Evolutionary conservation across 2,888 invertebrate species (phyloP), one percentile per base, ranked within the genome.

Genomic region (Ophion obscuratus): DNA sequence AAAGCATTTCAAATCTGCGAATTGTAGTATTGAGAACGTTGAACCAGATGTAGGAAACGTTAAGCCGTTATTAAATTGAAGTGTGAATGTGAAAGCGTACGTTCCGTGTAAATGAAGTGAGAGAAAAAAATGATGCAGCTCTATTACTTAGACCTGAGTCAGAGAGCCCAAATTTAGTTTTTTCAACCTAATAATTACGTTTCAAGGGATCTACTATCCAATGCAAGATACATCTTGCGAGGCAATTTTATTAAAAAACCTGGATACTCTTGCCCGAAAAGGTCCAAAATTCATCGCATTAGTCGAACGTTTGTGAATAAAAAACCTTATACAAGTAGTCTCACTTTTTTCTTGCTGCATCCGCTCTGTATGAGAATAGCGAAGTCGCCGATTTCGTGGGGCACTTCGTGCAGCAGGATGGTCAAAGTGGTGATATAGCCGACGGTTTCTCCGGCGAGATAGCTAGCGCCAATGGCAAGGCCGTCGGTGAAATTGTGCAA

Each of bases 401-500:
- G 99, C 87, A 99, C 98, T 95, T 99, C 99, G 94, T 99, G 99
- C 68, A 99, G 95, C 77, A 99, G 95, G 92, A 99, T 99, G 2
- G 99, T 99, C 59, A 99, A 95, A 40, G 99, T 99, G 20, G 99
- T 99, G 17, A 99, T 96, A 79, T 97, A 95, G 44, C 98, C 98
- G 91, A 98, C 96, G 89, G 95, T 97, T 90, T 97, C 96, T 14
- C 99, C 99, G 84, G 98, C 99, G 91, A 99, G 96, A 94, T 97
- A 99, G 1, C 99, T 99, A 1, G 99, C 99, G 74, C 99, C 99
- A 93, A 99, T 99, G 31, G 99, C 99, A 85, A 99, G 95, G 31
- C 99, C 99, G 95, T 99, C 99, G 14, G 99, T 99, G 92, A 99
- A 99, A 95, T 99, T 99, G 94, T 99, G 99, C 17, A 98, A 97